Conservation (phyloP, 2,797 vertebrate species). For the Simalia tracyae region DNA sequence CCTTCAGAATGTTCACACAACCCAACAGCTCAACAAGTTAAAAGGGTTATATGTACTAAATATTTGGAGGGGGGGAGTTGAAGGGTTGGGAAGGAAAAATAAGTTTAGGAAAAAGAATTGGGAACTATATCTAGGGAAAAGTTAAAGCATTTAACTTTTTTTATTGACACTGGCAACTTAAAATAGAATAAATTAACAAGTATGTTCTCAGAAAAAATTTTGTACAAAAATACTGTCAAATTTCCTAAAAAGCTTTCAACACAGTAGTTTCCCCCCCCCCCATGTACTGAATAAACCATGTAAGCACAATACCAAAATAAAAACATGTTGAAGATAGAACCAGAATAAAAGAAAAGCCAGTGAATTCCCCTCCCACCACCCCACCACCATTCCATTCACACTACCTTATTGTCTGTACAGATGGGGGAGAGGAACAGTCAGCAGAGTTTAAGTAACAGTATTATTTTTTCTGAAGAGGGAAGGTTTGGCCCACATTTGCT, state of each 20-base stretch:
- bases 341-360: constrained; percentile 73
- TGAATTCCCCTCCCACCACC: constrained; percentile 79
- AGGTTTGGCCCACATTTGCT: constrained; percentile 79
- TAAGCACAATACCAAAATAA: constrained; percentile 84
- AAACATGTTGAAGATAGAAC: constrained; percentile 78
- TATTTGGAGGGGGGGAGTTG: constrained; percentile 22
- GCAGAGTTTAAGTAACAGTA: constrained; percentile 75
- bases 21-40: constrained; percentile 62
- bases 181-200: constrained; percentile 94
- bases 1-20: constrained; percentile 72
- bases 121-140: constrained; percentile 73
- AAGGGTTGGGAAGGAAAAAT: constrained; percentile 45
- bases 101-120: constrained; percentile 57
- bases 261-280: constrained; percentile 86
- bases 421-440: constrained; percentile 69
- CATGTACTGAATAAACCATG: constrained; percentile 86
- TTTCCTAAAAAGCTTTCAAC: constrained; percentile 91
- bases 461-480: constrained; percentile 79
- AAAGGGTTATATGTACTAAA: constrained; percentile 64
- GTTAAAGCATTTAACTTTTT: constrained; percentile 79
- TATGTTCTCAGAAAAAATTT: constrained; percentile 87
- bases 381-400: constrained; percentile 80
- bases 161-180: constrained; percentile 89
- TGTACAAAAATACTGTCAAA: constrained; percentile 94
- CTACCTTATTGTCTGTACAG: constrained; percentile 81